Evolutionary conservation across 1,140 invertebrate genomes (phyloP), one percentile per base, ranked within the genome.

Genomic region (Teleogryllus occipitalis): DNA sequence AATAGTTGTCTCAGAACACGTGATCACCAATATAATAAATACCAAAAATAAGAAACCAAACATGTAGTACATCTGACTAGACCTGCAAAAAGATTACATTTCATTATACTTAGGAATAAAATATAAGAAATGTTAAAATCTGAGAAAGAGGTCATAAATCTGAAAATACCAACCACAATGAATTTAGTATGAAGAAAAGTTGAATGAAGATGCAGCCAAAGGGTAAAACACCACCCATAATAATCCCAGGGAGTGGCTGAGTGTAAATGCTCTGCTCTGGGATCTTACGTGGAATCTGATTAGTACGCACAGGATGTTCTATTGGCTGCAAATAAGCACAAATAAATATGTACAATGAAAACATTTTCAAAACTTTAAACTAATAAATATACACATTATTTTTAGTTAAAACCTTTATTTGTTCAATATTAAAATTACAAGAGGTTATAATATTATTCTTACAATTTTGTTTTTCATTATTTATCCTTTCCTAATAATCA

Each of bases 141-240:
- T 39, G 27, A 5, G 27, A 39, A 72, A 72, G n/a, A 72, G 14
- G 65, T 72, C n/a, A 72, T n/a, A 46, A 73, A 65, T 7, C 3
- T 14, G 18, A 65, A 65, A 54, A 47, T 54, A 82, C 86, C 85
- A 86, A 92, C 98, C 98, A 99, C 76, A 99, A 93, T 47, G 97
- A 99, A 88, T 98, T 99, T 18, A 99, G 89, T 81, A 99, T 99
- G 86, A 99, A 99, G 89, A 99, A 99, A 18, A 99, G 90, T 85
- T 99, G 98, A 83, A 99, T 99, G 86, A 99, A 99, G 86, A 99
- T 99, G 86, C 98, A 99, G 73, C 98, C 98, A 87, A 99, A 99
- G 8, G 98, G 98, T 81, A 99, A 87, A 75, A 99, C 97, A 72
- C 98, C 98, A 49, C 98, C 98, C 97, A 99, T 99, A 47, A 99